Percentiles rank a stretch among this genome's conserved stretches.
These are phyloP conservation scores for Uromys caudimaculatus DNA, from an alignment of 2,797 vertebrate genomes.

Conservation along the genomic window DNA sequence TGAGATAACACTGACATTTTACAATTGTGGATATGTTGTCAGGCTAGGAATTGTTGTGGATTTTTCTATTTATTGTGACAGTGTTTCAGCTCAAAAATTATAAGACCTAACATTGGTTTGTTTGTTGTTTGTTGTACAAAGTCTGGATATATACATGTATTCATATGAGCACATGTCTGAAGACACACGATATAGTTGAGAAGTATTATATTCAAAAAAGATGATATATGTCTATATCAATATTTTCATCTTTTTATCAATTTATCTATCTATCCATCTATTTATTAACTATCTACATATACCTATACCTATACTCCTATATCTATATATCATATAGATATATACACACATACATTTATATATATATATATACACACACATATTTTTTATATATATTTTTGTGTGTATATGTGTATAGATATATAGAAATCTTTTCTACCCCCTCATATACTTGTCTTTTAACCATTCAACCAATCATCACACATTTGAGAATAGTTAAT, in stretches of 20 bases:
- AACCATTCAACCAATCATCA: constrained; percentile 1
- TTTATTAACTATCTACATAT: too few species aligned
- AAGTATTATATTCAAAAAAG: not conserved
- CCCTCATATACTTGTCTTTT: not conserved
- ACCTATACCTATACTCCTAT: too few species aligned
- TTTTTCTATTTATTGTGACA: not conserved
- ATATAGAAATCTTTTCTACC: not conserved
- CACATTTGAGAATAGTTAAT: not conserved
- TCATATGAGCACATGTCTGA: not conserved
- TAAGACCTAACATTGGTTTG: not conserved
- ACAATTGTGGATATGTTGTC: not conserved
- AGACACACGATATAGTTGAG: not conserved
- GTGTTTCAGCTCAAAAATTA: not conserved
- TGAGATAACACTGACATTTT: not conserved
- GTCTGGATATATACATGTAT: not conserved
- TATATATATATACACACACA: too few species aligned
- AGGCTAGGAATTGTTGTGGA: not conserved
- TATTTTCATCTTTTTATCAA: too few species aligned
- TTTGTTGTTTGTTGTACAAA: not conserved
- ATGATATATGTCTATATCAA: too few species aligned
- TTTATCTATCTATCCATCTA: too few species aligned
- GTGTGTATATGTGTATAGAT: too few species aligned
- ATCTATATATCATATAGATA: too few species aligned
- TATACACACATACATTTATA: too few species aligned
- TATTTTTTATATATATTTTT: too few species aligned